Conservation (phyloP, 2,888 invertebrate species). For the Thereva unica region DNA sequence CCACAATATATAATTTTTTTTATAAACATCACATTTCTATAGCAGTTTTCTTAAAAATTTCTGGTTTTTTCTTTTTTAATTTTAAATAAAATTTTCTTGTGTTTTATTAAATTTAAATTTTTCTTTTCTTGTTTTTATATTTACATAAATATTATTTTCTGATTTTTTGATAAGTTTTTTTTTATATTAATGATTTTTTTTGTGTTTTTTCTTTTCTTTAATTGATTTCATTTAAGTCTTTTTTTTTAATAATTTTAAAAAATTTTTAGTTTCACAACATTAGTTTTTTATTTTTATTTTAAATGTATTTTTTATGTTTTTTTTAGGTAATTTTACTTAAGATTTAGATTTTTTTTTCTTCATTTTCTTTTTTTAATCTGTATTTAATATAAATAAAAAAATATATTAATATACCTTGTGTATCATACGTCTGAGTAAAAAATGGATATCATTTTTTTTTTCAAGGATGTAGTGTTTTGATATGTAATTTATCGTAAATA, state of each 20-base stretch:
- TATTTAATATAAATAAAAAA: slow-evolving; percentile 32
- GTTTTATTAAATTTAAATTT: slow-evolving; percentile 19
- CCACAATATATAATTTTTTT: slow-evolving; percentile 10
- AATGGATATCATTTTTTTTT: too few species aligned
- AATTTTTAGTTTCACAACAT: neutral
- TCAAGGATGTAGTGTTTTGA: too few species aligned
- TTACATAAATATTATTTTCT: slow-evolving; percentile 3
- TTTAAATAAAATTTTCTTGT: neutral
- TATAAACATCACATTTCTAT: slow-evolving; percentile 34
- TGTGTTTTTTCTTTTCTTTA: slow-evolving; percentile 4
- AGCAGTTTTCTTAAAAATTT: slow-evolving; percentile 20
- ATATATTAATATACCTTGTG: slow-evolving; percentile 22
- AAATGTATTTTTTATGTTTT: slow-evolving; percentile 8
- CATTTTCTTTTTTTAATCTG: slow-evolving; percentile 9
- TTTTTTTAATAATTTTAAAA: slow-evolving; percentile 23
- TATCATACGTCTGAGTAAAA: neutral
- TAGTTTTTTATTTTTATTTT: slow-evolving; percentile 4
- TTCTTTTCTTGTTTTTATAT: slow-evolving; percentile 1
- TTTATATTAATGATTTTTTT: slow-evolving; percentile 16
- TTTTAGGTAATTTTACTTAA: slow-evolving; percentile 9
- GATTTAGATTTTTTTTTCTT: slow-evolving; percentile 7
- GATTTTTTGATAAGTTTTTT: slow-evolving; percentile 3
- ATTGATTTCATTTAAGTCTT: slow-evolving; percentile 10
- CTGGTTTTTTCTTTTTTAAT: slow-evolving; percentile 8
- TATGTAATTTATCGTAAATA: too few species aligned